Evolutionary conservation across 1,140 invertebrate genomes (phyloP).

Genomic region (Zaprionus davidi): DNA sequence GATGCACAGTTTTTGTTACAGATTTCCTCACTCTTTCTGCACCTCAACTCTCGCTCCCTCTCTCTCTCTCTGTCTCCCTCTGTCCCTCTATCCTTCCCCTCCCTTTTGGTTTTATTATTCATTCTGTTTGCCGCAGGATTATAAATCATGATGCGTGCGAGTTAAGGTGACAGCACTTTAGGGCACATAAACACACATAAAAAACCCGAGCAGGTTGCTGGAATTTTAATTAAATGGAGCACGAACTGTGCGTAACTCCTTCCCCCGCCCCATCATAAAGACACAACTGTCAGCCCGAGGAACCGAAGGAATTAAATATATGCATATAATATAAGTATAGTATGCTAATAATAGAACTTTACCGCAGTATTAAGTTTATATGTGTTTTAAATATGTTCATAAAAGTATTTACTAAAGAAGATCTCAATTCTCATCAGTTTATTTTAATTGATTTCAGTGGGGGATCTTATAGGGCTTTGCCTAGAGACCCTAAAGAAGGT

Average conservation of each 20-base stretch:
- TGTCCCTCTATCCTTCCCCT: background rate
- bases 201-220: constrained; percentile 66
- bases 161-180: constrained; percentile 80
- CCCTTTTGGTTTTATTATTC: constrained; percentile 75
- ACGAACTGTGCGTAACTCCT: constrained; percentile 7
- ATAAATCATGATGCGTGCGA: constrained; percentile 78
- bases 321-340: background rate
- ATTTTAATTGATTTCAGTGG: background rate
- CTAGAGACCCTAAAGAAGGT: background rate
- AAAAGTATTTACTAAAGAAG: background rate
- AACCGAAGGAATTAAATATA: background rate
- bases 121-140: constrained; percentile 60
- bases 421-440: background rate
- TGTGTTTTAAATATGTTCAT: background rate
- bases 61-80: background rate
- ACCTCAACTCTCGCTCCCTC: background rate
- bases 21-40: constrained; percentile 2
- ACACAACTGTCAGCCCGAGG: background rate
- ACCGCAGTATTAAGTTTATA: background rate
- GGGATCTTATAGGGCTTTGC: background rate
- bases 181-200: constrained; percentile 73
- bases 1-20: constrained; percentile 30
- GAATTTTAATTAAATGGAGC: constrained; percentile 77
- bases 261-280: background rate
- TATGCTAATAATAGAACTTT: background rate